Conservation (phyloP, 2,113 vertebrate species). For the Hymenochirus boettgeri region DNA sequence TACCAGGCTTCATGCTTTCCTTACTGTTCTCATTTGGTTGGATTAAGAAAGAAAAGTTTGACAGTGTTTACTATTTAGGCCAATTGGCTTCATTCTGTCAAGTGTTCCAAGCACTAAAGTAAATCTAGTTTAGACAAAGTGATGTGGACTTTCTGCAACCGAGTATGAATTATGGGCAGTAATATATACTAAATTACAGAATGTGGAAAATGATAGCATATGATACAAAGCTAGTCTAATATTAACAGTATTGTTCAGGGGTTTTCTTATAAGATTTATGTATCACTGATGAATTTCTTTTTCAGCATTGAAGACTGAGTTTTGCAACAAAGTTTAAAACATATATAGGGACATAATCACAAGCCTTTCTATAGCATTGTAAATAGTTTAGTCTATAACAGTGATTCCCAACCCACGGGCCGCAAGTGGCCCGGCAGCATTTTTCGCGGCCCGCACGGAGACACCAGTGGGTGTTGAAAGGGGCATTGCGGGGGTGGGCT, state of each 20-base stretch:
- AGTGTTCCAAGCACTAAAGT: slow-evolving; percentile 47
- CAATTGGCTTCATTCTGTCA: slow-evolving; percentile 41
- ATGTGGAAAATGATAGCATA: slow-evolving; percentile 20
- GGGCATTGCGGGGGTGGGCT: too few relatives aligned
- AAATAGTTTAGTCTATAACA: too few relatives aligned
- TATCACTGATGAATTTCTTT: background rate
- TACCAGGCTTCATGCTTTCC: slow-evolving; percentile 6
- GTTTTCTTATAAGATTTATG: slow-evolving; percentile 3
- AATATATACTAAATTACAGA: slow-evolving; percentile 27
- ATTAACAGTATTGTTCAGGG: slow-evolving; percentile 3
- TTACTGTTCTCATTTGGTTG: slow-evolving; percentile 26
- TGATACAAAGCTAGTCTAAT: background rate
- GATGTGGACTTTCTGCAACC: slow-evolving; percentile 43
- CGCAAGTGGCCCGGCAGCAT: too few relatives aligned
- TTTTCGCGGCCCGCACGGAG: too few relatives aligned
- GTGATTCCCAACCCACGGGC: too few relatives aligned
- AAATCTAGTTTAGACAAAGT: slow-evolving; percentile 43
- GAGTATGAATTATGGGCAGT: slow-evolving; percentile 42
- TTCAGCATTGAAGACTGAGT: background rate
- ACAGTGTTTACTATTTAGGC: slow-evolving; percentile 38
- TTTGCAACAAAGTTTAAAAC: background rate
- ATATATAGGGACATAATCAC: background rate
- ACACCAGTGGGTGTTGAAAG: too few relatives aligned
- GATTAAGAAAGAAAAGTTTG: slow-evolving; percentile 32
- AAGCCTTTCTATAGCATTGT: too few relatives aligned